Percentiles rank a stretch among this genome's conserved stretches.
These are phyloP conservation scores for Heterocephalus glaber DNA, from an alignment of 2,113 vertebrate species.

Conservation along the genomic window DNA sequence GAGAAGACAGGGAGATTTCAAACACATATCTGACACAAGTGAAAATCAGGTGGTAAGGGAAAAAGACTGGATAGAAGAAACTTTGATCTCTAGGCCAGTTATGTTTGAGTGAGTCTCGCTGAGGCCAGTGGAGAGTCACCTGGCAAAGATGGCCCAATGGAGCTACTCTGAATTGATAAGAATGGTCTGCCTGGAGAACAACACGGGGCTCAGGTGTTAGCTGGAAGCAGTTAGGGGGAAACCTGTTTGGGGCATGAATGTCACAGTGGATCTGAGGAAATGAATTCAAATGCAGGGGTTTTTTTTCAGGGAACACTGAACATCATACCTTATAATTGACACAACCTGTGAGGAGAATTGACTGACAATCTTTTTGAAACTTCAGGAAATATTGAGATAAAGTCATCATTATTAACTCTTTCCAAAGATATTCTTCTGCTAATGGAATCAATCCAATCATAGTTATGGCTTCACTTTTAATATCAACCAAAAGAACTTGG, in stretches of 20 bases:
- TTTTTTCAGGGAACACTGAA: background rate
- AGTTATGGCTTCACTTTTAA: background rate
- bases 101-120: background rate
- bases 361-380: background rate
- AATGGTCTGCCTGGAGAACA: background rate
- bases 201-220: background rate
- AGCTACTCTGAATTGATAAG: rapidly evolving
- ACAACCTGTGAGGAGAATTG: background rate
- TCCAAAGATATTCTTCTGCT: background rate
- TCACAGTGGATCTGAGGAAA: background rate
- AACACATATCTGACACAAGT: background rate
- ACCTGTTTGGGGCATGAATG: background rate
- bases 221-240: background rate
- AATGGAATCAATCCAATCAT: background rate
- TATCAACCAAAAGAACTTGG: background rate
- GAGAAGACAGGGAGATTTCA: background rate
- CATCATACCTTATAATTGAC: rapidly evolving
- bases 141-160: background rate
- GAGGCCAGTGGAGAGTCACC: rapidly evolving
- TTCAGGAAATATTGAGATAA: background rate
- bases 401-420: background rate
- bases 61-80: background rate
- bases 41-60: background rate
- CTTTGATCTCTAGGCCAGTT: background rate
- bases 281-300: rapidly evolving